These are phyloP conservation scores for Psettodes erumei DNA, from an alignment of 2,113 vertebrate genomes.

Conservation along the genomic window DNA sequence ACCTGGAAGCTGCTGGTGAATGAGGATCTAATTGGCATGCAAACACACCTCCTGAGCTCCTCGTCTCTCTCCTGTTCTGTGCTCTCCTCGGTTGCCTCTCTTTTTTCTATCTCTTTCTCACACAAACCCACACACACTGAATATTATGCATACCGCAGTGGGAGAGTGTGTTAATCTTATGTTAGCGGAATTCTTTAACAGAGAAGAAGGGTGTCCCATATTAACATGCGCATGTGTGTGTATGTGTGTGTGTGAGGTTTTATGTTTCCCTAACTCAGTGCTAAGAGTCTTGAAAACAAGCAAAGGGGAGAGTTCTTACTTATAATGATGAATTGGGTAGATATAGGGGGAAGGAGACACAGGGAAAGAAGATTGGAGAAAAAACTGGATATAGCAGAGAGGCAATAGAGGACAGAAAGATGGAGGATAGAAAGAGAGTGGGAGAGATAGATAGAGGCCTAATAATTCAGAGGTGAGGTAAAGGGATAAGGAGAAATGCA, in stretches of 20 bases:
- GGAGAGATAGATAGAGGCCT: not conserved
- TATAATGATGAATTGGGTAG: not conserved
- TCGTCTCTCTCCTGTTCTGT: slow-evolving; percentile 23
- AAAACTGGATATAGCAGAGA: not conserved
- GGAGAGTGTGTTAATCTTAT: slow-evolving; percentile 58
- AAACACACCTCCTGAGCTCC: slow-evolving; percentile 52
- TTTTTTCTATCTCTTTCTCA: slow-evolving; percentile 15
- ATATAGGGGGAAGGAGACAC: not conserved
- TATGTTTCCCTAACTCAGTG: slow-evolving; percentile 4
- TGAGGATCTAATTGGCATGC: slow-evolving; percentile 71
- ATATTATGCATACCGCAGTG: slow-evolving; percentile 49
- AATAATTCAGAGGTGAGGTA: slow-evolving; percentile 2
- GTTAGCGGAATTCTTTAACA: slow-evolving; percentile 34
- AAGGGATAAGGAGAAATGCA: slow-evolving; percentile 37
- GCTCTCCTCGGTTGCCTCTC: slow-evolving; percentile 9
- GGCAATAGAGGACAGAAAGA: slow-evolving; percentile 18
- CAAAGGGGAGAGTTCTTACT: not conserved
- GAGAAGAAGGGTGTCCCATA: slow-evolving; percentile 18
- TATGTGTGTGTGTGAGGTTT: not conserved
- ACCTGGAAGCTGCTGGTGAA: slow-evolving; percentile 50
- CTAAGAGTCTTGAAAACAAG: slow-evolving; percentile 13
- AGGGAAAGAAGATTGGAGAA: not conserved
- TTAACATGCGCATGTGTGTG: not conserved
- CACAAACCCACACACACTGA: slow-evolving; percentile 18
- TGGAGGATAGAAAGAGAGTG: not conserved